Conservation (phyloP, 2,888 invertebrate genomes). For the Acronicta leporina region DNA sequence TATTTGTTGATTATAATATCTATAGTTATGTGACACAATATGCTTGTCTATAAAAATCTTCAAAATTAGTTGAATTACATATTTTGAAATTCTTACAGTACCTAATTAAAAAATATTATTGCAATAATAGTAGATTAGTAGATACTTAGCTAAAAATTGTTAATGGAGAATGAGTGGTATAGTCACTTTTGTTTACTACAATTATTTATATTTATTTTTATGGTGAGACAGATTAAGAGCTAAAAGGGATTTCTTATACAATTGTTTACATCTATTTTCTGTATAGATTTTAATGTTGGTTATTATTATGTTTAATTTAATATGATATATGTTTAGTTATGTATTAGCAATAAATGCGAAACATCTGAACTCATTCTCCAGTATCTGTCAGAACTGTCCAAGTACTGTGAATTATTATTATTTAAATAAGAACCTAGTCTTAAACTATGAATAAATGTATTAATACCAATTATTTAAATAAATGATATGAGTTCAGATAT, state of each 20-base stretch:
- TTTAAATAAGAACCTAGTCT: conserved; percentile 46
- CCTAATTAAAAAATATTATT: conserved; percentile 15
- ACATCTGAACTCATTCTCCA: conserved; percentile 27
- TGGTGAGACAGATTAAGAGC: conserved; percentile 1
- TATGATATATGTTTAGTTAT: not conserved
- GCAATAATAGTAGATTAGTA: conserved; percentile 3
- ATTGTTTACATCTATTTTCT: conserved; percentile 12
- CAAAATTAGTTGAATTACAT: conserved; percentile 31
- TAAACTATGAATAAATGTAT: conserved; percentile 43
- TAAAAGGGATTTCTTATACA: not conserved
- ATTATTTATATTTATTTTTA: not conserved
- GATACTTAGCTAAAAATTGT: conserved; percentile 4
- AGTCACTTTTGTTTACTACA: not conserved
- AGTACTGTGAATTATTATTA: conserved; percentile 35
- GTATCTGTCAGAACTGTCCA: conserved; percentile 27
- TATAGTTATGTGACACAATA: conserved; percentile 44
- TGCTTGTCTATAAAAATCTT: conserved; percentile 39
- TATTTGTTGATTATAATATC: conserved; percentile 54
- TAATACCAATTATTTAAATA: conserved; percentile 41
- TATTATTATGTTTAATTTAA: conserved; percentile 42
- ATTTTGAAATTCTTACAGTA: conserved; percentile 12
- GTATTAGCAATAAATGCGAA: conserved; percentile 11
- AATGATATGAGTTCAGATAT: conserved; percentile 57
- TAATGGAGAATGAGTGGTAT: conserved; percentile 30
- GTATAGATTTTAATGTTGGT: conserved; percentile 32